phyloP scores from a whole-genome alignment of 2,888 invertebrate species.

The Rhagophthalmus giganteus region DNA sequence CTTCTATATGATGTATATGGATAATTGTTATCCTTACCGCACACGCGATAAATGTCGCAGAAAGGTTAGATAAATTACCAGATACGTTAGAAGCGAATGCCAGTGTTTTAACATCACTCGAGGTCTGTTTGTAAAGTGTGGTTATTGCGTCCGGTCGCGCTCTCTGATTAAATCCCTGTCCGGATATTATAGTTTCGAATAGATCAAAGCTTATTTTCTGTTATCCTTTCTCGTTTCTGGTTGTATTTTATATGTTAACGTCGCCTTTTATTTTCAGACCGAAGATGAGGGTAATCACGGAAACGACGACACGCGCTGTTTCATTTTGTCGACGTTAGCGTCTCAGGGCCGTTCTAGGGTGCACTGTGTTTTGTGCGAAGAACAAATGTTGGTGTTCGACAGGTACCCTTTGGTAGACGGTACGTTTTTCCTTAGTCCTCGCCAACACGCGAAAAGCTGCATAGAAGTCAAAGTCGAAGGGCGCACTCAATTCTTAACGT shows the following conservation, averaged over 20 bases:
- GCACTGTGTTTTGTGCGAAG: constrained; percentile 85
- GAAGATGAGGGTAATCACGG: constrained; percentile 98
- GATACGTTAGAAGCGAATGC: neutral
- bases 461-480: constrained; percentile 92
- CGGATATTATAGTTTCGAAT: constrained; percentile 37
- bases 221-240: neutral
- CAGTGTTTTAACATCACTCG: constrained; percentile 6
- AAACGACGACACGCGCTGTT: constrained; percentile 95
- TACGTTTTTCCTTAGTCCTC: constrained; percentile 95
- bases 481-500: constrained; percentile 85
- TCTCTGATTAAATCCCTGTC: constrained; percentile 32
- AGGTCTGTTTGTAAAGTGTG: constrained; percentile 29
- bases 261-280: constrained; percentile 70
- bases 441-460: constrained; percentile 84
- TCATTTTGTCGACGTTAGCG: constrained; percentile 92
- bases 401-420: constrained; percentile 97
- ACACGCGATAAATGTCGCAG: too few species aligned
- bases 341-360: constrained; percentile 86
- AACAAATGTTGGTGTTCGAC: constrained; percentile 90
- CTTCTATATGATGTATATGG: too few species aligned
- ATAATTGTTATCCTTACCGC: too few species aligned
- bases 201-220: constrained; percentile 22
- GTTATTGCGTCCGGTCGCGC: constrained; percentile 38
- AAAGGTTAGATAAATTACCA: neutral
- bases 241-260: constrained; percentile 4